Base-by-base conservation (phyloP, 2,888 invertebrate genomes). In the Drosophila anceps region DNA sequence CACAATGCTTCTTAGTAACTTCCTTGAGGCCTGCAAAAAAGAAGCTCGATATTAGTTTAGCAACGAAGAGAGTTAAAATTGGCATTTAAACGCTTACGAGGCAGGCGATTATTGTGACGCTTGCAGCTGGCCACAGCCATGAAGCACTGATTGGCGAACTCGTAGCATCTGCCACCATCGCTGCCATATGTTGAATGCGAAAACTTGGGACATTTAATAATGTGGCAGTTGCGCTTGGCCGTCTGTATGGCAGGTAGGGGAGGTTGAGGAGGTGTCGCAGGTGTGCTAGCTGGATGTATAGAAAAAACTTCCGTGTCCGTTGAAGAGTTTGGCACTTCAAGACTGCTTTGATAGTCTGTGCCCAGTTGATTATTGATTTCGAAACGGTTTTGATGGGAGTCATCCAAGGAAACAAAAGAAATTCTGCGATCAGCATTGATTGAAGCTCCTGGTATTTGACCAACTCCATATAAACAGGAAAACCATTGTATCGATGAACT, bases 151-250 rank as follows among this genome's bases (percentile, higher is more conserved):
- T 77, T 77, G 24, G 46, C 12, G 37, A 77, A 77, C 50, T 75
- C 63, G 18, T 54, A 71, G 37, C 77, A 77, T 9, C 43, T 59
- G 43, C 18, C 39, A 8, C 79, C 76, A 59, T 77, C 77, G 15
- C 53, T 77, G 61, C 67, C 77, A 58, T 50, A 77, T 15, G 64
- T 55, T 7, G 63, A 15, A 1, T 61, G 33, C 12, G 50, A 0
- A 12, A 68, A 48, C 18, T 64, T 79, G 24, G 77, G 77, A 29
- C 77, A 77, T 27, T 75, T 77, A 5, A 77, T 71, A 12, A 79
- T 43, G 33, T 71, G 77, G 24, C 77, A 77, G 13, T 77, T 79
- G 20, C 76, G 71, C 24, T 71, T 71, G 2, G 31, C 15, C 9
- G 20, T 4, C 8, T 39, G 27, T 1, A 35, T 4, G 1, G 29